Percentiles rank a stretch among this genome's conserved stretches.
These are phyloP conservation scores for Nothoprocta pentlandii DNA, from an alignment of 2,113 vertebrate species.

Conservation along the genomic window DNA sequence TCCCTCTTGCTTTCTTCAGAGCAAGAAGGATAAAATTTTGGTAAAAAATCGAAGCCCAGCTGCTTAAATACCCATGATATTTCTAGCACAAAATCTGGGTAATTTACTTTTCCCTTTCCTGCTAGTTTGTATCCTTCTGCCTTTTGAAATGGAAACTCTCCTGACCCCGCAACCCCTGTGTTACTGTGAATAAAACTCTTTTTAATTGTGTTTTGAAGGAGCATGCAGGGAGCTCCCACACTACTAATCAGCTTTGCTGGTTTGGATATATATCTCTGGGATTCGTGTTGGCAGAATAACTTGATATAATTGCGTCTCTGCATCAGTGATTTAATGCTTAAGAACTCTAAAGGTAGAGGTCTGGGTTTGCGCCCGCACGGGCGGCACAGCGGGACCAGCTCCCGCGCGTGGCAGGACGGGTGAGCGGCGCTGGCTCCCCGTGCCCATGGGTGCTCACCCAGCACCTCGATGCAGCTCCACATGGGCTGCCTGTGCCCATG, in stretches of 20 bases:
- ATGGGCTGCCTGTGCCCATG: too few relatives aligned
- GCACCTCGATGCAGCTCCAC: too few relatives aligned
- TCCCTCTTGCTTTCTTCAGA: conserved; percentile 35
- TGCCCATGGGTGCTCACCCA: too few relatives aligned
- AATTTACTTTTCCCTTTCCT: conserved; percentile 55
- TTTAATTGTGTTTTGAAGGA: conserved; percentile 77
- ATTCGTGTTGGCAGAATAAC: conserved; percentile 60
- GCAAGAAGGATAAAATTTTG: conserved; percentile 28
- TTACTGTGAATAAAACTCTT: conserved; percentile 72
- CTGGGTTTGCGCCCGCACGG: not conserved
- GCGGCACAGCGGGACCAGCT: not conserved
- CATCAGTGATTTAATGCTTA: conserved; percentile 41
- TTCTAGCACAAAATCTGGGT: conserved; percentile 62
- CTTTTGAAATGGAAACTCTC: conserved; percentile 78
- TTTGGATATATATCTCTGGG: conserved; percentile 58
- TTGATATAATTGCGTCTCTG: conserved; percentile 66
- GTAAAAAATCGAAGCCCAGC: conserved; percentile 11
- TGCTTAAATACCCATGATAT: conserved; percentile 40
- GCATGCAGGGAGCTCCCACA: conserved; percentile 64
- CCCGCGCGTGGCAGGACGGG: not conserved
- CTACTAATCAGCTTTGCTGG: conserved; percentile 75
- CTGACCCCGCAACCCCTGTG: conserved; percentile 75
- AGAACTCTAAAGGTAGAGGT: conserved; percentile 60
- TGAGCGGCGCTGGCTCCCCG: too few relatives aligned
- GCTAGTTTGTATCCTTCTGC: conserved; percentile 59